Percentiles rank a stretch among this genome's conserved stretches.
These are phyloP conservation scores for Cuniculus paca DNA, from an alignment of 2,797 vertebrate genomes.

Conservation along the genomic window DNA sequence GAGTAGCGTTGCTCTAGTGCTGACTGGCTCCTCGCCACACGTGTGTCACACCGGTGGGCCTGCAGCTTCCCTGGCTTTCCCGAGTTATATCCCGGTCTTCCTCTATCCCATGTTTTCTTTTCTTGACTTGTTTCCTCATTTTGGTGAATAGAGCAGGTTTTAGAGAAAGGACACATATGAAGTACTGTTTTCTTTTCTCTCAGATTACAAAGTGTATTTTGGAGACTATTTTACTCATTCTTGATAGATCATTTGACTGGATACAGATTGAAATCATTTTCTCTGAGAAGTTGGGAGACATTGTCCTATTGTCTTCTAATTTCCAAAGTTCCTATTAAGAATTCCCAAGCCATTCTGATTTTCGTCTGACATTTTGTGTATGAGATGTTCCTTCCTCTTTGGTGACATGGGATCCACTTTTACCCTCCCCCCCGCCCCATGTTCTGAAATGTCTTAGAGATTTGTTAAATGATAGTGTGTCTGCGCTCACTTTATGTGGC, in stretches of 20 bases:
- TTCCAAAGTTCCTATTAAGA: background rate
- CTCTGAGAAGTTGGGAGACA: constrained; percentile 16
- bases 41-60: background rate
- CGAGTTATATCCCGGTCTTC: background rate
- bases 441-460: background rate
- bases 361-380: background rate
- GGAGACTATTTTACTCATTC: background rate
- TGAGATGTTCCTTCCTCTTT: background rate
- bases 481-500: background rate
- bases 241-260: background rate
- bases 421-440: too few species aligned
- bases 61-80: background rate
- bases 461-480: background rate
- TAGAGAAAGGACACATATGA: background rate
- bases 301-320: background rate
- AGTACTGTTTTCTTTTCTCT: background rate
- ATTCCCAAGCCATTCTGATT: background rate
- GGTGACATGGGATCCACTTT: background rate
- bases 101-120: background rate
- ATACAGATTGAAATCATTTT: background rate
- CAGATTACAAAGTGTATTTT: background rate
- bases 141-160: background rate
- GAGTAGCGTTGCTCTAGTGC: background rate
- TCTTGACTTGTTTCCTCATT: background rate
- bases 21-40: background rate